A percentile compares a stretch with the other conserved stretches of the same genome.
Evolutionary conservation across 2,797 vertebrate genomes (phyloP).

Genomic region (Bufotes viridis): DNA sequence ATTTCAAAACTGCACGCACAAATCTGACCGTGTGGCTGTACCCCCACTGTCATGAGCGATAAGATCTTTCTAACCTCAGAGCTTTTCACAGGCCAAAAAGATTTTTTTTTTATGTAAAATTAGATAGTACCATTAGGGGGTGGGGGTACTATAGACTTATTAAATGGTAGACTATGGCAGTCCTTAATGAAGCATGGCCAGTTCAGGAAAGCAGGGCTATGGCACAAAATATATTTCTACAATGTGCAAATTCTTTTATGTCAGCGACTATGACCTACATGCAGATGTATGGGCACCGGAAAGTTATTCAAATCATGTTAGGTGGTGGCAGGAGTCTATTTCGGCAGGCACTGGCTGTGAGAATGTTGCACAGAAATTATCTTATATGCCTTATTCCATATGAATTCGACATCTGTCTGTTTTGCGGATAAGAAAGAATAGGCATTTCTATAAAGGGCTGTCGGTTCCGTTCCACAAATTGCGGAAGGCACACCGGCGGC

Average conservation of each 20-base stretch:
- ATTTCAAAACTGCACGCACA: too few relatives aligned
- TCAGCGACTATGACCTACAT: neutral
- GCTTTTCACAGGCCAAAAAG: neutral
- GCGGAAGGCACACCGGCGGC: too few relatives aligned
- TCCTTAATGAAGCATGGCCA: neutral
- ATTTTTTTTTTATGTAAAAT: neutral
- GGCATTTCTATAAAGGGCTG: too few relatives aligned
- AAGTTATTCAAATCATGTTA: neutral
- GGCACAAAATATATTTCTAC: neutral
- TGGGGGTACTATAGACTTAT: neutral
- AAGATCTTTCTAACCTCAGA: neutral
- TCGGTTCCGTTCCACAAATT: too few relatives aligned
- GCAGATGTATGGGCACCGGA: neutral
- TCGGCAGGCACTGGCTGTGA: neutral
- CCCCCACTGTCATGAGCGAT: neutral
- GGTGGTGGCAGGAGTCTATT: neutral
- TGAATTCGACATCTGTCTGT: too few relatives aligned
- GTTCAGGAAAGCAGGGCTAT: neutral
- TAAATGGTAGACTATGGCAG: neutral
- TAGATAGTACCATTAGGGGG: neutral
- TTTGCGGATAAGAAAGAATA: too few relatives aligned
- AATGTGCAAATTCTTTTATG: neutral
- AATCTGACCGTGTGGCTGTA: too few relatives aligned
- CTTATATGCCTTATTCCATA: neutral
- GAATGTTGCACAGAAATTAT: neutral